phyloP scores from a whole-genome alignment of 2,888 invertebrate species.

The Malthinus flaveolus region DNA sequence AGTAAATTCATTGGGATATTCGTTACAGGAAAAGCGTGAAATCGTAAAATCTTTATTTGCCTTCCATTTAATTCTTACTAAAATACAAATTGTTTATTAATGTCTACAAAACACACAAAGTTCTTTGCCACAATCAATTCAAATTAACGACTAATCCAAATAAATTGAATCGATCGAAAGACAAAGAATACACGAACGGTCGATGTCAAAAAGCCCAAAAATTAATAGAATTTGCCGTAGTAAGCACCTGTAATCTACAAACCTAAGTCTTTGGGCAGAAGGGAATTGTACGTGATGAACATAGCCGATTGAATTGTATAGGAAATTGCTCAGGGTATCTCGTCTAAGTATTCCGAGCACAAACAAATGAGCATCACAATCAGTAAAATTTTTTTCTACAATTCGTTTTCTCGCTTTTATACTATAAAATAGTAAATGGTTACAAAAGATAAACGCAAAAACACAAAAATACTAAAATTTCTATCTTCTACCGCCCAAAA shows the following conservation, averaged over 20 bases:
- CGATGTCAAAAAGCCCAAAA: background rate
- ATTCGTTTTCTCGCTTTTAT: conserved; percentile 1
- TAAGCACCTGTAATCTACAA: conserved; percentile 17
- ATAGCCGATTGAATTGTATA: conserved; percentile 11
- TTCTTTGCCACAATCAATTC: too few relatives aligned
- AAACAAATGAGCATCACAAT: conserved; percentile 18
- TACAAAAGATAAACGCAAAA: background rate
- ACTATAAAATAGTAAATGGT: conserved; percentile 1
- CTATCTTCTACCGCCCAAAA: background rate
- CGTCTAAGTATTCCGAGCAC: conserved; percentile 11
- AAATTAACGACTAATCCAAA: too few relatives aligned
- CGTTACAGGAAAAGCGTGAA: too few relatives aligned
- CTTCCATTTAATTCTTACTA: too few relatives aligned
- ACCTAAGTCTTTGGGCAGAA: conserved; percentile 10
- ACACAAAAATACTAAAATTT: too few relatives aligned
- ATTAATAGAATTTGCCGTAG: conserved; percentile 13
- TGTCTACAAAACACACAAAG: too few relatives aligned
- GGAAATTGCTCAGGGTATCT: conserved; percentile 7
- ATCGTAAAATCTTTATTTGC: too few relatives aligned
- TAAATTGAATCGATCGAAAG: too few relatives aligned
- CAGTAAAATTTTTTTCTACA: conserved; percentile 3
- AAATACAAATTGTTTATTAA: too few relatives aligned
- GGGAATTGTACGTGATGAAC: conserved; percentile 16
- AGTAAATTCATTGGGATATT: too few relatives aligned
- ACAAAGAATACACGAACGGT: too few relatives aligned